Conservation (phyloP, 2,113 vertebrate genomes). For the Corythornis cristatus region DNA sequence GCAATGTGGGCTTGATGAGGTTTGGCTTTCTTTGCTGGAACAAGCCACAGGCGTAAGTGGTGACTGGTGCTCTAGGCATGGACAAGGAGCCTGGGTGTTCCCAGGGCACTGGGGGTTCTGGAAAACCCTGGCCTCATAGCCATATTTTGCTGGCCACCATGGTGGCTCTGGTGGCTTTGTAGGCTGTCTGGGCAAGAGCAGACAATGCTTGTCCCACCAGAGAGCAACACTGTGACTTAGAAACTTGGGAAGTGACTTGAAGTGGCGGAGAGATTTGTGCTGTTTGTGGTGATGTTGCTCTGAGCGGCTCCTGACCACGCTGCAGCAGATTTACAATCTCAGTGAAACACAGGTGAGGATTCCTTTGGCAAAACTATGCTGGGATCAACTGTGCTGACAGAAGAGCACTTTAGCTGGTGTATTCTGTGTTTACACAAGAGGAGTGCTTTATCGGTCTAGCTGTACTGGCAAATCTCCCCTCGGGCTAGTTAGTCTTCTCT, state of each 20-base stretch:
- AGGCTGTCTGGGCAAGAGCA: not conserved
- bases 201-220: not conserved
- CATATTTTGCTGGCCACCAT: rapidly evolving
- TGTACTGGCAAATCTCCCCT: conserved; percentile 10
- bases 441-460: conserved; percentile 1
- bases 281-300: not conserved
- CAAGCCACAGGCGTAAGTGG: not conserved
- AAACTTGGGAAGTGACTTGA: not conserved
- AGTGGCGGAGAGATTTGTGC: not conserved
- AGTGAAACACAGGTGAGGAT: not conserved
- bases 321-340: not conserved
- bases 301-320: not conserved
- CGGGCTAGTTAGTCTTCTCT: not conserved
- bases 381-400: conserved; percentile 57
- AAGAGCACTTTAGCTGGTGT: conserved; percentile 36
- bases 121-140: rapidly evolving
- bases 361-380: not conserved
- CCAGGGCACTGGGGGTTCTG: not conserved
- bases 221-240: not conserved
- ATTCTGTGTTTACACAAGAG: conserved; percentile 24
- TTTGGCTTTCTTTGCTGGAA: not conserved
- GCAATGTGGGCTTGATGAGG: not conserved
- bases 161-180: not conserved
- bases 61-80: not conserved
- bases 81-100: not conserved